Base-by-base conservation (phyloP, 2,113 vertebrate species). In the Grallaria varia region DNA sequence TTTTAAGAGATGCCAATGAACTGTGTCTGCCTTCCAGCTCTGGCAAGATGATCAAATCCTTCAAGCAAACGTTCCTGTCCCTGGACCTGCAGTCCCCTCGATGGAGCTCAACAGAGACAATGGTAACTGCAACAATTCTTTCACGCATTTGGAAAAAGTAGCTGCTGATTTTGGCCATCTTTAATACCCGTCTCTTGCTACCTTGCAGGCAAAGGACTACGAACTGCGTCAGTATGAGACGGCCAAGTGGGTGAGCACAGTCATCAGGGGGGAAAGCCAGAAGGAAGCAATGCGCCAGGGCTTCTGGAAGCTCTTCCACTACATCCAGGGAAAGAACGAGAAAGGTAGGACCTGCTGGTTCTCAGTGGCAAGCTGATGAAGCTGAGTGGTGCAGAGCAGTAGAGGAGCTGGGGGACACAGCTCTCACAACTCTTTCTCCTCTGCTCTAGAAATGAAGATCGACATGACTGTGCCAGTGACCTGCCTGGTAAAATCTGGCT, bases 401-500 rank as follows among this genome's bases (percentile, higher is more conserved):
- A 78, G 10, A 67, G 7, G 5, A 73, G 24, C 14, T 58, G 10
- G 0, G 2, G 23, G 2, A 52, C 6, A 5, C 14, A 14, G 23
- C n/a, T 81, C 8, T 9, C 6, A 71, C 5, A 9, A 17, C 3
- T 31, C 44, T 21, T 45, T 22, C 24, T 13, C 28, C 50, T 42
- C 40, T 56, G 14, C 37, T 56, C 73, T 88, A 99, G 98, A 98
- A 93, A 89, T 76, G 11, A 98, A 98, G 69, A 98, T 99, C 69
- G 98, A 98, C 37, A 98, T 99, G 98, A 98, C 99, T 1, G 97
- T 98, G 14, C 98, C 98, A 0, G 98, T 98, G 92, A 97, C 98
- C 1, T 98, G 98, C 77, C 94, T 96, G 31, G 93, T 98, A 73
- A 97, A 97, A 21, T 96, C 98, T 1, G 98, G 98, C 33, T 97